Evolutionary conservation across 2,888 invertebrate species (phyloP), one percentile per base, ranked within the genome.

Genomic region (Pseudeuparius sepicola): DNA sequence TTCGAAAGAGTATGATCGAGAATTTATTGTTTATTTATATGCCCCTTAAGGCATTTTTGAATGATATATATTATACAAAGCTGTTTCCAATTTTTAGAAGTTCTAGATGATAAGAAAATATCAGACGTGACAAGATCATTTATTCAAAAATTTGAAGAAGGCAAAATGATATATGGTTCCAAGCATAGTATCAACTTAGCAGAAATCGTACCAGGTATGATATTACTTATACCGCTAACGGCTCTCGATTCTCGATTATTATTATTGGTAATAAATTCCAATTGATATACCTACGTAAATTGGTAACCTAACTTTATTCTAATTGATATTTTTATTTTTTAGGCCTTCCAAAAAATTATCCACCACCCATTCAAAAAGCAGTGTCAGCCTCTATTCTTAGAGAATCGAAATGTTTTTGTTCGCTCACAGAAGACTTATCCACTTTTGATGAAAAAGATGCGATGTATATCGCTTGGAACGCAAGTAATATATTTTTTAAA

Each of bases 121-220:
- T 68, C 72, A 20, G 71, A 71, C 20, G 60, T 63, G 1, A 74
- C 73, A 1, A 68, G 73, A 50, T 60, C 59, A 1, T 81, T 81
- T 50, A 63, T 81, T 24, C 68, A 71, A 54, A 66, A 67, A 35
- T 75, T 81, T 40, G 73, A 77, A 50, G 64, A 64, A 31, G 68
- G 70, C 17, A 68, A 71, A 25, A 24, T 49, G 5, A 34, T 47
- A 3, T 46, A 49, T 31, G 42, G 41, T 14, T 43, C 50, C 2
- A 50, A 44, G 34, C 45, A 40, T 14, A 41, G 28, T 11, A 37
- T 54, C 13, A 59, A 52, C 44, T 43, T 59, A 24, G 41, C 50
- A 7, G 49, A 55, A 10, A 34, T 50, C 15, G 41, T 53, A 26
- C 44, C 53, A 34, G 46, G 57, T 56, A 48, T 45, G 40, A 7